phyloP scores from a whole-genome alignment of 2,888 invertebrate genomes.

The Dendrolimus pini region DNA sequence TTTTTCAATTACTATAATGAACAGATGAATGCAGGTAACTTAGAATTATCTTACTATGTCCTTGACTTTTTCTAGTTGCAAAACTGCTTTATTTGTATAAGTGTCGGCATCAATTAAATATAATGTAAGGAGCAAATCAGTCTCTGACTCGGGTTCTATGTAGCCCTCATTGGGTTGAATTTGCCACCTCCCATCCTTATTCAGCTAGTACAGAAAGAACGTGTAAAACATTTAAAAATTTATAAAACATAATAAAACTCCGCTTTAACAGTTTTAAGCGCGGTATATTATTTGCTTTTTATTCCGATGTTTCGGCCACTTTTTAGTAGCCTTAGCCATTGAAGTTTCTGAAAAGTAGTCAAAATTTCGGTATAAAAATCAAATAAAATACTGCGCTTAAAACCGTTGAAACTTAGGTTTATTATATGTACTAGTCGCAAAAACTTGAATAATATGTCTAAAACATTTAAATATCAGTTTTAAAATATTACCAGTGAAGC shows the following conservation, averaged over 20 bases:
- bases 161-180: slow-evolving; percentile 50
- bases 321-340: no score
- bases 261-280: no score
- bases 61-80: slow-evolving; percentile 61
- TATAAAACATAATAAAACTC: no score
- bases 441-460: not conserved
- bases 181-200: slow-evolving; percentile 56
- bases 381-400: no score
- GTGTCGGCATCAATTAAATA: slow-evolving; percentile 54
- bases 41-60: slow-evolving; percentile 50
- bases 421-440: no score
- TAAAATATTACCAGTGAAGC: slow-evolving; percentile 56
- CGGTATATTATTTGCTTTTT: no score
- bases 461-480: not conserved
- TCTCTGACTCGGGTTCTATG: slow-evolving; percentile 53
- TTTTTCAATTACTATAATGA: no score
- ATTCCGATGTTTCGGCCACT: no score
- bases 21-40: no score
- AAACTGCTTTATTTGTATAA: slow-evolving; percentile 58
- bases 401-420: no score
- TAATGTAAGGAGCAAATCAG: slow-evolving; percentile 41
- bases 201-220: slow-evolving; percentile 32
- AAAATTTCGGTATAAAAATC: no score
- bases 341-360: no score
- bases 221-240: not conserved